Conservation (phyloP, 2,113 vertebrate genomes). For the Sarotherodon lohbergeri region DNA sequence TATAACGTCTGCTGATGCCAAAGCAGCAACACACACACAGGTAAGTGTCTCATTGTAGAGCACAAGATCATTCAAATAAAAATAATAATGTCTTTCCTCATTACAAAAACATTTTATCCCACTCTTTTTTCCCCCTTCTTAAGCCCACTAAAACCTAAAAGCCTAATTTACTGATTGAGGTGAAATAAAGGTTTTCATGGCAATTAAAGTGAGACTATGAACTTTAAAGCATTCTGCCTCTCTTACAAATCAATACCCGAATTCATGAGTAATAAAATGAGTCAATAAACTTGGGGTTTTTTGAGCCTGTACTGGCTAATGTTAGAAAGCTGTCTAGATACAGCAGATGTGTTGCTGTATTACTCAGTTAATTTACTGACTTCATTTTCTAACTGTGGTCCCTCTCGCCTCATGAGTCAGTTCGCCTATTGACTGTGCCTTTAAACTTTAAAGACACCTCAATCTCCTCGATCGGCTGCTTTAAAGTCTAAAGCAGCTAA, state of each 20-base stretch:
- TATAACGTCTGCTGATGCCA: constrained; percentile 31
- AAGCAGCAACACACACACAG: background rate
- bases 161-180: background rate
- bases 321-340: background rate
- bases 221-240: background rate
- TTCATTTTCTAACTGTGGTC: background rate
- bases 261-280: background rate
- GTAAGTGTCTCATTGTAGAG: background rate
- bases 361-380: background rate
- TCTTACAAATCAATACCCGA: background rate
- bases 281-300: background rate
- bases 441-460: background rate
- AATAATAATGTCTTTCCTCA: background rate
- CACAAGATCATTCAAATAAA: background rate
- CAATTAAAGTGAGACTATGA: background rate
- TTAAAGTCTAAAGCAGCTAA: background rate
- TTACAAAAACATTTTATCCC: background rate
- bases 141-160: background rate
- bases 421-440: background rate
- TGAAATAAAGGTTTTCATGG: background rate
- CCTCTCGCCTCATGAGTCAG: background rate
- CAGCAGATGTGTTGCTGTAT: background rate
- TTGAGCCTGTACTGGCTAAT: background rate
- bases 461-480: background rate
- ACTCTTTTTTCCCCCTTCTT: background rate